Evolutionary conservation across 1,140 invertebrate genomes (phyloP).

Genomic region (Drosophila repleta): DNA sequence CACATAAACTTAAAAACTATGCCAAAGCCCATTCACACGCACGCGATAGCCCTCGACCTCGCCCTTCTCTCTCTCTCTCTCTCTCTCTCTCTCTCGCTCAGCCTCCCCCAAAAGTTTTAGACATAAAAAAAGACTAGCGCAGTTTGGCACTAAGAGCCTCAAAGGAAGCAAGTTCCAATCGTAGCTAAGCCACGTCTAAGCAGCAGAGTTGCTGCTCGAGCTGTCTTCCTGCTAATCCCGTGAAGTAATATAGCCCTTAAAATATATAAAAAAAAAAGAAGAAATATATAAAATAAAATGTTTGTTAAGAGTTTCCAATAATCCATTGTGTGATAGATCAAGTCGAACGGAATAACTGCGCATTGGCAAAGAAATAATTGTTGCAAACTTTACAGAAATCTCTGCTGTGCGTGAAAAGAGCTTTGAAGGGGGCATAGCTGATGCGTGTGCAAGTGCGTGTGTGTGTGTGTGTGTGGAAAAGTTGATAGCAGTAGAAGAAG

Average conservation of each 20-base stretch:
- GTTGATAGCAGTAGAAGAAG: no score
- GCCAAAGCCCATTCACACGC: constrained; percentile 55
- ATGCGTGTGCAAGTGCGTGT: no score
- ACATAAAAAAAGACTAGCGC: neutral
- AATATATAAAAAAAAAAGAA: no score
- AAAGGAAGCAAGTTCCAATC: no score
- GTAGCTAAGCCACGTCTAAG: neutral
- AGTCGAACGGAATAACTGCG: neutral
- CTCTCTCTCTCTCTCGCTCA: neutral
- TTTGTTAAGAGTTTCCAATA: neutral
- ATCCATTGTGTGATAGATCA: neutral
- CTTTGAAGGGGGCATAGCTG: no score
- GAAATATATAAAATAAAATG: no score
- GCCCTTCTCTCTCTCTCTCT: neutral
- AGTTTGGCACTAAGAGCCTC: neutral
- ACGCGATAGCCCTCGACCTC: constrained; percentile 34
- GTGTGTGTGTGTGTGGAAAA: no score
- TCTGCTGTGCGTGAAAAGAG: no score
- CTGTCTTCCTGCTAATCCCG: no score
- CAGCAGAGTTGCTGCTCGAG: neutral
- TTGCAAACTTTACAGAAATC: no score
- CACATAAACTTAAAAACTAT: constrained; percentile 77
- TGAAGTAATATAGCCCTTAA: no score
- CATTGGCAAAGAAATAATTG: no score
- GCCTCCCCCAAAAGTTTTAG: neutral